These are phyloP conservation scores for Aptenodytes forsteri DNA, from an alignment of 2,113 vertebrate species.

Conservation along the genomic window DNA sequence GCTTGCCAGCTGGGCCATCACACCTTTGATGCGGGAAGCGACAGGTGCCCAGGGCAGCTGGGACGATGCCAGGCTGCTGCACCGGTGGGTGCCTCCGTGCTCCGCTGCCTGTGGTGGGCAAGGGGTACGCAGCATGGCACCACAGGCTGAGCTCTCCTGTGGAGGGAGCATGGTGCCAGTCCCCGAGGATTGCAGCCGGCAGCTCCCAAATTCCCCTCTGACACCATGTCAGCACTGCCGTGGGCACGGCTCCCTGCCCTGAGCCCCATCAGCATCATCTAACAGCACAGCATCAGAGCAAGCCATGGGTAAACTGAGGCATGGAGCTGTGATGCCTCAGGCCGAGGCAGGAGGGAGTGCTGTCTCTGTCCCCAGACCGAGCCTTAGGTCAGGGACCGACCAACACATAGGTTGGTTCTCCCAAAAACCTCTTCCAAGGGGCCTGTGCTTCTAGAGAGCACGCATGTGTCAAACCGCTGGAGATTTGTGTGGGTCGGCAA, in stretches of 20 bases:
- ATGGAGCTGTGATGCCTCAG: background rate
- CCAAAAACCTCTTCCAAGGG: background rate
- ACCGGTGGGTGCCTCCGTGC: accelerated
- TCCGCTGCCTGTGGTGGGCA: accelerated
- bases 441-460: background rate
- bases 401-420: background rate
- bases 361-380: accelerated
- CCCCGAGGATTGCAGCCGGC: background rate
- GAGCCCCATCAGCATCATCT: background rate
- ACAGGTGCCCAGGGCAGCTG: background rate
- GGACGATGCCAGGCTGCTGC: background rate
- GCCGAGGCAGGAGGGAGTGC: accelerated
- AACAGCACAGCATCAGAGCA: background rate
- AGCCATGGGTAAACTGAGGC: background rate
- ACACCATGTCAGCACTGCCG: accelerated
- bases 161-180: accelerated
- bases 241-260: background rate
- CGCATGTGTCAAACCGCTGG: accelerated
- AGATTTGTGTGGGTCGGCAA: background rate
- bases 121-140: background rate
- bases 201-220: background rate
- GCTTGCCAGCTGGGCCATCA: background rate
- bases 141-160: background rate
- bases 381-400: background rate
- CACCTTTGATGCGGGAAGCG: background rate